Percentiles rank a stretch among this genome's conserved stretches.
These are phyloP conservation scores for Gymnorhina tibicen DNA, from an alignment of 2,113 vertebrate genomes.

Conservation along the genomic window DNA sequence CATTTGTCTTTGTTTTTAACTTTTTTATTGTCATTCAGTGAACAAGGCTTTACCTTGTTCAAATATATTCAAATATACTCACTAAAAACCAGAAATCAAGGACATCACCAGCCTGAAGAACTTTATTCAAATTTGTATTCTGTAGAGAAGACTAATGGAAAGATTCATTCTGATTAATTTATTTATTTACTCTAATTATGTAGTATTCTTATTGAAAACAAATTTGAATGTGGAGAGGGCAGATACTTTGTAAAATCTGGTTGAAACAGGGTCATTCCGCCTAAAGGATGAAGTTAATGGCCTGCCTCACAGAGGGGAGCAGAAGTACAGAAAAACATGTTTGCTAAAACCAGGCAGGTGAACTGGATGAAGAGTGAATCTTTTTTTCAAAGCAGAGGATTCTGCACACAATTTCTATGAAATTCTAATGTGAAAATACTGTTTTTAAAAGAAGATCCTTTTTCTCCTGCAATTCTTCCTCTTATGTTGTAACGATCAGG, in stretches of 20 bases:
- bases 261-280: background rate
- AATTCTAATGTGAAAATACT: background rate
- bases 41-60: background rate
- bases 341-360: background rate
- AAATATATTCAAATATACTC: background rate
- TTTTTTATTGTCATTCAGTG: background rate
- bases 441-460: background rate
- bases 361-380: background rate
- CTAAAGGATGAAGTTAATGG: background rate
- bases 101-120: background rate
- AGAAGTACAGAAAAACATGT: background rate
- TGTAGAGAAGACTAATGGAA: background rate
- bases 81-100: background rate
- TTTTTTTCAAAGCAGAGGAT: background rate
- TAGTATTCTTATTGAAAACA: background rate
- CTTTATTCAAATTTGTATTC: background rate
- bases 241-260: background rate
- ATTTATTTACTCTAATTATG: background rate
- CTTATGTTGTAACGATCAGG: background rate
- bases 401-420: background rate
- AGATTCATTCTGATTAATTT: background rate
- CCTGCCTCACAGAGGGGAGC: background rate
- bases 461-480: background rate
- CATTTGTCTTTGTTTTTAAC: background rate
- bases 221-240: background rate